Evolutionary conservation across 2,113 vertebrate genomes (phyloP), one percentile per base, ranked within the genome.

Genomic region (Apodemus speciosus): DNA sequence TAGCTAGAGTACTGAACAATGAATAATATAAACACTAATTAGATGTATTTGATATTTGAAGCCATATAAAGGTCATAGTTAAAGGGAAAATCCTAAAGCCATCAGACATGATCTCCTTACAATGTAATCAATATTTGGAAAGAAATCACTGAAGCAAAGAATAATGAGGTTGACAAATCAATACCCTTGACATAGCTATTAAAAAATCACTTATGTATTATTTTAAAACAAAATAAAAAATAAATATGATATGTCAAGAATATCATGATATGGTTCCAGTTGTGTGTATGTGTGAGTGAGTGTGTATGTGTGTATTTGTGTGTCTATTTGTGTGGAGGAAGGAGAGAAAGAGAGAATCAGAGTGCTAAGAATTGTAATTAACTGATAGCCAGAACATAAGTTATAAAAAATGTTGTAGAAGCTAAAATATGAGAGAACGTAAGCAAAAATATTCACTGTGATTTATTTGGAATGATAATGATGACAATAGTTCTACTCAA

Each of bases 11-110:
- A 88, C 97, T 94, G 92, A 98, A 97, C 75, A 96, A 94, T 94
- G 96, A 96, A 96, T 97, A 97, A 98, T 96, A 95, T 95, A 97
- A 98, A 93, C 79, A 96, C 79, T 97, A 98, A 97, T 96, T 97
- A 97, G 88, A 72, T 95, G 89, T 87, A 96, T 96, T 92, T 91
- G 97, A 96, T 97, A 97, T 87, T 96, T 97, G 97, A 97, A 96
- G 93, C 91, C 98, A 96, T 97, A 96, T 94, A 96, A 95, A 94
- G 81, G 84, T 96, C 53, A 94, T 75, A 97, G 93, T 96, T 97
- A 93, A 97, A 71, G 80, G 35, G 80, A 96, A 94, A 93, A 96
- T 92, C 90, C 92, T 88, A 95, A 97, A 97, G 98, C 97, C 89
- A 97, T 95, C 85, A 86, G 35, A 62, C 66, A 93, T 60, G 94